Percentiles rank a stretch among this genome's conserved stretches.
phyloP scores from a whole-genome alignment of 2,797 vertebrate species.

The Halcyon badia region DNA sequence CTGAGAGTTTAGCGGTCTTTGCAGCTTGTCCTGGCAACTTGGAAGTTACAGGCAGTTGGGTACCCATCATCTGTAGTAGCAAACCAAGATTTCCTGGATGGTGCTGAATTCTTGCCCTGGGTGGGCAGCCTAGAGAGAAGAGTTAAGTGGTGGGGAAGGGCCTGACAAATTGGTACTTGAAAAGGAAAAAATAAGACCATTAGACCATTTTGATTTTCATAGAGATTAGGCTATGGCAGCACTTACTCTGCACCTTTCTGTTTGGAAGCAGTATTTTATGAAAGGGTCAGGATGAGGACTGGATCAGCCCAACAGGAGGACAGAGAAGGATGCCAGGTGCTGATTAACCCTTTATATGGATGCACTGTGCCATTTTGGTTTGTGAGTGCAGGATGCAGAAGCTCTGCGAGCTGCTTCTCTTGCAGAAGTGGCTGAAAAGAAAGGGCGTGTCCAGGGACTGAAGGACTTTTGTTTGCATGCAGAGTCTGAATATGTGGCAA shows the following conservation, averaged over 20 bases:
- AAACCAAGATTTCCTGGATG: neutral
- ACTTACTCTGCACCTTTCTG: neutral
- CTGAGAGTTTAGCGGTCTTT: constrained; percentile 52
- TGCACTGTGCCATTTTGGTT: neutral
- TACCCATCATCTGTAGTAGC: accelerated
- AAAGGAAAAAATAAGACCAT: neutral
- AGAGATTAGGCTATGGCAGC: neutral
- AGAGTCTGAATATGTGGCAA: neutral
- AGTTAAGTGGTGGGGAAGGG: neutral
- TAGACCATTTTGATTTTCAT: neutral
- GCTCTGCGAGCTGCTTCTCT: neutral
- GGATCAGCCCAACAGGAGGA: neutral
- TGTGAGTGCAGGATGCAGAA: neutral
- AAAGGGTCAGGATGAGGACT: neutral
- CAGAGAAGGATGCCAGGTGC: neutral
- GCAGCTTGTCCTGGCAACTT: constrained; percentile 31
- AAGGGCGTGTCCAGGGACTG: neutral
- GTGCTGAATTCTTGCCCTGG: neutral
- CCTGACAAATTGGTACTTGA: neutral
- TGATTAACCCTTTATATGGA: neutral
- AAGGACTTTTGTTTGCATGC: neutral
- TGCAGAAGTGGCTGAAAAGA: neutral
- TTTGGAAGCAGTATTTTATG: neutral
- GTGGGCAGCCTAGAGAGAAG: neutral
- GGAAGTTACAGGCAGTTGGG: neutral